phyloP scores from a whole-genome alignment of 2,797 vertebrate genomes.

The Chanos chanos region DNA sequence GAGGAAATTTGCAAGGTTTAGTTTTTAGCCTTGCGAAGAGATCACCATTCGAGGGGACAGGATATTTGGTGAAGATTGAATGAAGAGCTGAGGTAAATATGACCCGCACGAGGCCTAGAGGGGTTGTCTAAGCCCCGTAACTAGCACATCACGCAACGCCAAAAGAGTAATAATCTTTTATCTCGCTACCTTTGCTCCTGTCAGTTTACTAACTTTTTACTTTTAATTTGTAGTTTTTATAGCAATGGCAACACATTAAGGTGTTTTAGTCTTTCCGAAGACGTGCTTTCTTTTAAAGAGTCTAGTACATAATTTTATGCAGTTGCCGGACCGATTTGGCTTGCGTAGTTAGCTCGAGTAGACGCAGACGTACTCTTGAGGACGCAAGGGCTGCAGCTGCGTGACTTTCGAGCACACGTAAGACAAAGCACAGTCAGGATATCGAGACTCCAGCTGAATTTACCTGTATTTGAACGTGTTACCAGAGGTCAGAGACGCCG shows the following conservation, averaged over 20 bases:
- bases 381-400: neutral
- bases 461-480: too few relatives aligned
- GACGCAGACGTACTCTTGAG: neutral
- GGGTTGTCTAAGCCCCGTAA: neutral
- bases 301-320: neutral
- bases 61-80: slow-evolving; percentile 36
- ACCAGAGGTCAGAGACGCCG: too few relatives aligned
- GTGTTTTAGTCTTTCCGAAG: too few relatives aligned
- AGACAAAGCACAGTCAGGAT: neutral
- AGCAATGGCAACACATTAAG: neutral
- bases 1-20: too few relatives aligned
- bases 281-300: neutral
- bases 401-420: neutral
- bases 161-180: slow-evolving; percentile 25
- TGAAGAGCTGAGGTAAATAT: slow-evolving; percentile 62
- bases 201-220: neutral
- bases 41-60: too few relatives aligned
- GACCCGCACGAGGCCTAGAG: neutral
- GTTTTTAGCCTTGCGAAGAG: too few relatives aligned
- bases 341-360: neutral
- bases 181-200: slow-evolving; percentile 17
- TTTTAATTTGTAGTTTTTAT: neutral
- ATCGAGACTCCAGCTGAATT: too few relatives aligned
- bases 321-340: neutral
- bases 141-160: neutral